Conservation (phyloP, 1,140 invertebrate genomes). For the Drosophila bifasciata region DNA sequence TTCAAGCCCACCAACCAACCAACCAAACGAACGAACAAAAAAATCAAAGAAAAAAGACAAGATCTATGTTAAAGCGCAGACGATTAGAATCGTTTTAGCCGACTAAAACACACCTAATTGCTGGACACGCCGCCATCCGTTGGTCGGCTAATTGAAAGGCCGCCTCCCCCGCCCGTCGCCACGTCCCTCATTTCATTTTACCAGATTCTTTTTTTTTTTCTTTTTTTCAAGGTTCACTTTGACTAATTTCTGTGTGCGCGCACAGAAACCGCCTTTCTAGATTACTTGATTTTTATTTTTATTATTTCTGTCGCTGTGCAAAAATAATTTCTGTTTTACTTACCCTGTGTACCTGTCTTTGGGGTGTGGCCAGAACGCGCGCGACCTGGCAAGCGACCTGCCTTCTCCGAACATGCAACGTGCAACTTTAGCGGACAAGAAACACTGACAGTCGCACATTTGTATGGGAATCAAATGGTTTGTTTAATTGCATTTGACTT, state of each 20-base stretch:
- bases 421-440: constrained; percentile 43
- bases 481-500: constrained; percentile 80
- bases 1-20: constrained; percentile 42
- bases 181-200: constrained; percentile 18
- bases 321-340: constrained; percentile 74
- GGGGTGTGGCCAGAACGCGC: constrained; percentile 52
- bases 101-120: constrained; percentile 77
- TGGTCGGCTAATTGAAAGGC: constrained; percentile 74
- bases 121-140: constrained; percentile 60
- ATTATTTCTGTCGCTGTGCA: constrained; percentile 20
- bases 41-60: constrained; percentile 67
- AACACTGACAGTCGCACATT: constrained; percentile 50
- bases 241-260: constrained; percentile 47
- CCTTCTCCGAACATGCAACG: constrained; percentile 44
- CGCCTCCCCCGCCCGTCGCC: constrained; percentile 15
- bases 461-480: constrained; percentile 77
- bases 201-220: constrained; percentile 11
- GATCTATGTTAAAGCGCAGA: constrained; percentile 73
- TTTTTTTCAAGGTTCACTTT: constrained; percentile 61
- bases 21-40: not conserved
- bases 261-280: constrained; percentile 14
- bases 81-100: constrained; percentile 76
- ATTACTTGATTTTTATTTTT: constrained; percentile 33
- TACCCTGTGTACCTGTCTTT: constrained; percentile 59
- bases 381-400: constrained; percentile 10